phyloP scores from a whole-genome alignment of 2,113 vertebrate genomes.

The Chionodraco myersi region DNA sequence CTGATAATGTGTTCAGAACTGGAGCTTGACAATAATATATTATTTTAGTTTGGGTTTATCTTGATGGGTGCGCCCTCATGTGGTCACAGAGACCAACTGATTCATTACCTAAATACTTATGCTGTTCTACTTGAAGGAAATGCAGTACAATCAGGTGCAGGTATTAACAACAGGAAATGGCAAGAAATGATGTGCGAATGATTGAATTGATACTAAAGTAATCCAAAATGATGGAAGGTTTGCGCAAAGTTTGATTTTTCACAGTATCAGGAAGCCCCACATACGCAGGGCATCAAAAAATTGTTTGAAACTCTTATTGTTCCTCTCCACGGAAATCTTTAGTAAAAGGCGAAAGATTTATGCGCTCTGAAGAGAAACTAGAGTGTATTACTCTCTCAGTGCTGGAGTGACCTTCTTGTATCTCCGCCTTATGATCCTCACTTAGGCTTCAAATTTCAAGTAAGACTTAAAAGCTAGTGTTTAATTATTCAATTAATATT shows the following conservation, averaged over 20 bases:
- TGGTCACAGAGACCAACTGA: neutral
- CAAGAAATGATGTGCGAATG: too few species aligned
- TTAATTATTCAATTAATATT: too few species aligned
- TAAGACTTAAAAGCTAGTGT: too few species aligned
- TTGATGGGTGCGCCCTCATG: neutral
- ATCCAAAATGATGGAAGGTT: too few species aligned
- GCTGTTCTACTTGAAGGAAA: too few species aligned
- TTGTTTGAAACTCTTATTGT: constrained; percentile 51
- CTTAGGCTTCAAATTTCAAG: neutral
- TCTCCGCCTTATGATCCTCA: neutral
- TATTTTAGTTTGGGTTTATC: neutral
- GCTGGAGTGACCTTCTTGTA: accelerated
- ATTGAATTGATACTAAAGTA: too few species aligned
- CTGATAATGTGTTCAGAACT: too few species aligned
- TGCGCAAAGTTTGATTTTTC: neutral
- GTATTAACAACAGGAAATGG: too few species aligned
- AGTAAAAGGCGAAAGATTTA: constrained; percentile 74
- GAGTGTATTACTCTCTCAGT: accelerated
- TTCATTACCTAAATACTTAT: too few species aligned
- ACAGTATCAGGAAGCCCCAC: neutral
- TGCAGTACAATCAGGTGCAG: too few species aligned
- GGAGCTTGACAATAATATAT: neutral
- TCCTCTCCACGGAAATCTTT: constrained; percentile 75
- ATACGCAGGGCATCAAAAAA: constrained; percentile 46
- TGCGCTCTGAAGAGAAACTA: constrained; percentile 61